Base-by-base conservation (phyloP, 2,113 vertebrate genomes). In the Epinephelus fuscoguttatus region DNA sequence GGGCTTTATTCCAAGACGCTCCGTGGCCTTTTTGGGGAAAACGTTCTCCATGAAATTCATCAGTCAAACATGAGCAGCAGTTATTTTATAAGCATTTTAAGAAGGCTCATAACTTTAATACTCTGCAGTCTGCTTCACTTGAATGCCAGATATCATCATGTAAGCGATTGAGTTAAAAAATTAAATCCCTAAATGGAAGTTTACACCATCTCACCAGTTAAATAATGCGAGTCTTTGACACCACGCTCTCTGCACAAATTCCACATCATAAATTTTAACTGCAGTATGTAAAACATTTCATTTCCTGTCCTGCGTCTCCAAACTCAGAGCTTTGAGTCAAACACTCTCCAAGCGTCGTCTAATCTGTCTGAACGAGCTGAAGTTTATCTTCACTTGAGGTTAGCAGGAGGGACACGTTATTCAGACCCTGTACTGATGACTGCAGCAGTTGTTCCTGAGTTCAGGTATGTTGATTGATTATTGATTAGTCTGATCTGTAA, bases 281-380 rank as follows among this genome's bases (percentile, higher is more conserved):
- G 70, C 81, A 78, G 17, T 18, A 57, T 82, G 77, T 80, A 82
- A 91, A 89, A 89, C 85, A 88, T 89, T 91, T 89, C 50, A 88
- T 91, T 89, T 90, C 83, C 87, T 90, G 81, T 88, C 74, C n/a
- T 49, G 52, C 50, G 25, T 77, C 72, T 70, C 66, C 53, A 79
- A 25, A 76, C 61, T 19, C 19, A 0, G 56, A 60, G 60, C 15
- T 78, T 45, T 21, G 69, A 72, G 60, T 61, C 49, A 81, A 78
- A 81, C 74, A 59, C 49, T 5, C 75, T 56, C 40, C 62, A 69
- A 55, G 78, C 49, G n/a, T 47, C 17, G 19, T 61, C 25, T 53
- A 56, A 70, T 75, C 59, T 6, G 2, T 40, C 64, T 23, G 40
- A 71, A 62, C 23, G 60, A 59, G 60, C 17, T 10, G 19, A 61